These are phyloP conservation scores for Callithrix jacchus DNA, from an alignment of 2,113 vertebrate genomes.

Conservation along the genomic window DNA sequence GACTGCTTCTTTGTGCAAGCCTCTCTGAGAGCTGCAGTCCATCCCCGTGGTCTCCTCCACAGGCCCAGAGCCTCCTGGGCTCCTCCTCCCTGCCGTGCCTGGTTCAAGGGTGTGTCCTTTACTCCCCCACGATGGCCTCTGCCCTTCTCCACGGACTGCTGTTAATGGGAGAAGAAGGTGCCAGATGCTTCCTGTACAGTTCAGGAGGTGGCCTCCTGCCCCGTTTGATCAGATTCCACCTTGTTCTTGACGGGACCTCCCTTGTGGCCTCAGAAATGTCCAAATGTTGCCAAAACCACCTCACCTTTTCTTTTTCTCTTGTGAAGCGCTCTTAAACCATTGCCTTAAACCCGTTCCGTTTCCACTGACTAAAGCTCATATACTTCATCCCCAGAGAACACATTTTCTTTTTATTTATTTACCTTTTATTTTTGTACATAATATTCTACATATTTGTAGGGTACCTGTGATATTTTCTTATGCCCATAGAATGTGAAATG, in stretches of 20 bases:
- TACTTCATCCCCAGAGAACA: background rate
- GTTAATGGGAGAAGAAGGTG: background rate
- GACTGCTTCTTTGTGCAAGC: background rate
- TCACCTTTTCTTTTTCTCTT: background rate
- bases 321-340: background rate
- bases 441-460: background rate
- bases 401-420: background rate
- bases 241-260: too few relatives aligned
- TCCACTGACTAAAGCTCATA: background rate
- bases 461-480: background rate
- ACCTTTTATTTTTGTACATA: background rate
- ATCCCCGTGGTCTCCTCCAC: background rate
- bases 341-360: background rate
- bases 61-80: background rate
- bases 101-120: background rate
- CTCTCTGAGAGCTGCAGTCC: background rate
- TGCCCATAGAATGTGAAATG: background rate
- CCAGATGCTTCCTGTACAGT: background rate
- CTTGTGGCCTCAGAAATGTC: background rate
- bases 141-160: background rate
- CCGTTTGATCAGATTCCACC: background rate
- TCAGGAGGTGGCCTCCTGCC: background rate
- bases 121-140: background rate
- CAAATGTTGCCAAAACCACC: background rate
- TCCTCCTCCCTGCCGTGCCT: background rate